Percentiles rank a stretch among this genome's conserved stretches.
phyloP scores from a whole-genome alignment of 2,113 vertebrate species.

The Castor canadensis region DNA sequence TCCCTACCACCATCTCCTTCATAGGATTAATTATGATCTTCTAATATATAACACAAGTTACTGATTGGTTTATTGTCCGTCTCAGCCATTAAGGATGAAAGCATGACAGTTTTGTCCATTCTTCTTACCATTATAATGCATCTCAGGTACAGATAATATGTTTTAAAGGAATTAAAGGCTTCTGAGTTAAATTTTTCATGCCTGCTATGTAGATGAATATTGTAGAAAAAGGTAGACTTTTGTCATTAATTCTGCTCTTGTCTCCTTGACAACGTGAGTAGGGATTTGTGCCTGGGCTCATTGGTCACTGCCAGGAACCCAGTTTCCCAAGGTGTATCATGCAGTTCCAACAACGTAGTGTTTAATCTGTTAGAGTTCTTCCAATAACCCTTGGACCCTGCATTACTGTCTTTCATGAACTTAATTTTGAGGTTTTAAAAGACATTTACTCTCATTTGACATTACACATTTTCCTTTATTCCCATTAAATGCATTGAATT shows the following conservation, averaged over 20 bases:
- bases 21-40: neutral
- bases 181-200: neutral
- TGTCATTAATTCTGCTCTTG: neutral
- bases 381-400: neutral
- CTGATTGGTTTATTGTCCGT: neutral
- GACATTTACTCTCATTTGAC: neutral
- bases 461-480: neutral
- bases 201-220: neutral
- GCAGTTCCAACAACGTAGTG: neutral
- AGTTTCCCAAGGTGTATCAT: neutral
- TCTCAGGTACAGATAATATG: neutral
- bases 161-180: neutral
- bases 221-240: neutral
- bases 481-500: neutral
- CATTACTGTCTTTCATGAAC: neutral
- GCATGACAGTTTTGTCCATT: neutral
- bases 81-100: neutral
- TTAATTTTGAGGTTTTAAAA: neutral
- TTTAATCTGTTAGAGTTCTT: neutral
- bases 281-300: neutral
- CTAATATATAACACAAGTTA: neutral
- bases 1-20: neutral
- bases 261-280: neutral
- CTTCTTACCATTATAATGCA: neutral
- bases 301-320: neutral